These are phyloP conservation scores for Rhamphomyia laevipes DNA, from an alignment of 2,888 invertebrate species.

Conservation along the genomic window DNA sequence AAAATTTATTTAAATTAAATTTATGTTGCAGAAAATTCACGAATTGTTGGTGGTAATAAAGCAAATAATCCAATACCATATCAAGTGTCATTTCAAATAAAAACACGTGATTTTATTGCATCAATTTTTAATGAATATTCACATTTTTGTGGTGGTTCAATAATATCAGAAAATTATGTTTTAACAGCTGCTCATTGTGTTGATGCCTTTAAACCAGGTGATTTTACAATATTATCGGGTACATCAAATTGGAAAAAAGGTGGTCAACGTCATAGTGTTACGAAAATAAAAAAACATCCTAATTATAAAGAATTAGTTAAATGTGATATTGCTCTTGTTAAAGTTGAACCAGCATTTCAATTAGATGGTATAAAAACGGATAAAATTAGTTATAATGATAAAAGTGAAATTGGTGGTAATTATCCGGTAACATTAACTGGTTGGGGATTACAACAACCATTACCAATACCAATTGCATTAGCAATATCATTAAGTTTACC, in stretches of 20 bases:
- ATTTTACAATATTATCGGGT: constrained; percentile 19
- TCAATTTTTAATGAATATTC: constrained; percentile 22
- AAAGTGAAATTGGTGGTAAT: constrained; percentile 23
- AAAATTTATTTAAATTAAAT: not conserved
- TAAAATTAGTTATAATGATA: constrained; percentile 32
- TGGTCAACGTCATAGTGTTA: constrained; percentile 25
- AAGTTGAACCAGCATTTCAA: constrained; percentile 26
- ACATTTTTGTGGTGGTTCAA: constrained; percentile 35
- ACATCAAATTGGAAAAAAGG: constrained; percentile 14
- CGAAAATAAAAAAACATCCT: constrained; percentile 28
- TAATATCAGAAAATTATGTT: constrained; percentile 28
- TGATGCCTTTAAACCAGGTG: constrained; percentile 24
- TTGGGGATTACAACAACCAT: constrained; percentile 32
- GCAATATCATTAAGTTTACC: constrained; percentile 21
- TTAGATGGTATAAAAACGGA: constrained; percentile 29
- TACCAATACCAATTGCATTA: constrained; percentile 16
- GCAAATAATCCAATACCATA: constrained; percentile 27
- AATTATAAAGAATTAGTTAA: constrained; percentile 29
- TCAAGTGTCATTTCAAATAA: constrained; percentile 28
- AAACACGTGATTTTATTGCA: constrained; percentile 10
- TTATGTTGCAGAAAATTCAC: not conserved
- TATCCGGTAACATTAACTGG: constrained; percentile 28
- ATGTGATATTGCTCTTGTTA: constrained; percentile 33
- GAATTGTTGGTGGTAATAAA: constrained; percentile 16
- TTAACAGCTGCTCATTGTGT: constrained; percentile 34